phyloP scores from a whole-genome alignment of 30 jellyfish, hydroid and myxozoan species.

The Cassiopea andromeda region DNA sequence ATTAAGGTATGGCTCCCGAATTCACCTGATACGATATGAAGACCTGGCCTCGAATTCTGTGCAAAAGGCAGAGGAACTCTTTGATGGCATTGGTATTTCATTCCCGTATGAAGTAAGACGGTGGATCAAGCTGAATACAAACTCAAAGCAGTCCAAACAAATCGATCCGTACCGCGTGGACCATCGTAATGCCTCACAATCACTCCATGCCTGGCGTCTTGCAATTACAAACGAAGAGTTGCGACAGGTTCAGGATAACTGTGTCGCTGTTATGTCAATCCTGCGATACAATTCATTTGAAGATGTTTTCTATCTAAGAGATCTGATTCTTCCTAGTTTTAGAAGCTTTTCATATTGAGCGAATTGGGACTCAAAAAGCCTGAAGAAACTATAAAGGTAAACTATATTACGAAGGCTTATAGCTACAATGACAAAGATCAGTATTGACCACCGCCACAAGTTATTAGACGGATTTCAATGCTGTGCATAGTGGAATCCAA shows the following conservation, averaged over 20 bases:
- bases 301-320: conserved; percentile 51
- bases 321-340: conserved; percentile 52
- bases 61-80: conserved; percentile 53
- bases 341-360: conserved; percentile 43
- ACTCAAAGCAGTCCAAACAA: conserved; percentile 48
- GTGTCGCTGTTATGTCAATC: conserved; percentile 72
- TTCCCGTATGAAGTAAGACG: conserved; percentile 63
- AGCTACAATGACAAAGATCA: no score
- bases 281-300: conserved; percentile 71
- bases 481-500: no score
- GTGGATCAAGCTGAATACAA: conserved; percentile 85
- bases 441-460: no score
- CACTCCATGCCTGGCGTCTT: conserved; percentile 87
- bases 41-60: conserved; percentile 85
- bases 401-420: no score
- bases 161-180: conserved; percentile 82
- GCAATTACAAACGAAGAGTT: conserved; percentile 55
- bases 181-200: conserved; percentile 74
- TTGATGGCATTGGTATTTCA: conserved; percentile 45
- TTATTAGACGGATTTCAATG: no score
- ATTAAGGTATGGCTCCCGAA: conserved; percentile 38
- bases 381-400: not conserved
- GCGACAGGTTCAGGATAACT: conserved; percentile 62
- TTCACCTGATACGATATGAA: conserved; percentile 81
- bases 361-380: not conserved